Evolutionary conservation across 2,113 vertebrate species (phyloP), one percentile per base, ranked within the genome.

Genomic region (Gambusia affinis): DNA sequence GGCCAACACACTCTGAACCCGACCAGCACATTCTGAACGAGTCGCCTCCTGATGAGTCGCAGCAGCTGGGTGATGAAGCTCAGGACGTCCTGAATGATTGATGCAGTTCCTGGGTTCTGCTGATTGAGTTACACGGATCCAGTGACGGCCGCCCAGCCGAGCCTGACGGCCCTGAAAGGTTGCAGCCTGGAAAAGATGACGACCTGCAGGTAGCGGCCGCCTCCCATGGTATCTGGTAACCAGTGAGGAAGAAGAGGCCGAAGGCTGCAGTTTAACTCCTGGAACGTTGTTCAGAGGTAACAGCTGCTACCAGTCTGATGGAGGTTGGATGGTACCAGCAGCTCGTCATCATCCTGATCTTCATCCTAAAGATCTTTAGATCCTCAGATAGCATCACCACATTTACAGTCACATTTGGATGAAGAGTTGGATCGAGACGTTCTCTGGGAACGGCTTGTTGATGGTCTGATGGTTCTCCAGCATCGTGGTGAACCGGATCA

Each of bases 71-170:
- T 51, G 80, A 76, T 14, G 3, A 73, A 54, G 22, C 19, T 54
- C 51, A 24, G 51, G 4, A 54, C 73, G 35, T 82, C 33, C 87
- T 95, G 83, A 94, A 94, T 93, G 86, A 92, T 94, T 94, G 73
- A 94, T 12, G 28, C 64, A n/a, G 73, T 66, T 72, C 60, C 73
- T 71, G 87, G 67, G 84, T 67, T 27, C 66, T 61, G 85, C 88
- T 88, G 93, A 91, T 95, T 87, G 83, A 89, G 90, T 95, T 94
- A 92, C 94, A 89, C 33, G 74, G 72, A 86, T 91, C 90, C 85
- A 86, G 90, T 92, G 88, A 83, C 85, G 35, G 78, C 85, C 60
- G 69, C 84, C 83, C 76, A 30, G 78, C n/a, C 0, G 28, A 64
- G 78, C 73, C 22, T 11, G 1, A 54, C 37, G 7, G 66, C 60